Evolutionary conservation across 2,888 invertebrate genomes (phyloP).

Genomic region (Apotomis turbidana): DNA sequence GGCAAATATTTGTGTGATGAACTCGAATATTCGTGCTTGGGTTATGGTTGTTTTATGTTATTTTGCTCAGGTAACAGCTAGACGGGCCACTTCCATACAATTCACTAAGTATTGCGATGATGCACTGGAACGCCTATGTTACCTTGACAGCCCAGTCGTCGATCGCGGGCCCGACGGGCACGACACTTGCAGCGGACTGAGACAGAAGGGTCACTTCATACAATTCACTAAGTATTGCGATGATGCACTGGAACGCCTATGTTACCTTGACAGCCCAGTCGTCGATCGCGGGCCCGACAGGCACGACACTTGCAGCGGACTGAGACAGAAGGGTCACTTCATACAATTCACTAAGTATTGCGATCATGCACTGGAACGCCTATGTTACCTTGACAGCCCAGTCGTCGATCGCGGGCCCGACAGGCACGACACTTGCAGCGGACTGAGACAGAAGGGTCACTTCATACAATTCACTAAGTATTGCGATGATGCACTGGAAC

Average conservation of each 20-base stretch:
- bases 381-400: constrained; percentile 90
- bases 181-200: too few relatives aligned
- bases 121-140: constrained; percentile 72
- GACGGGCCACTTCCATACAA: constrained; percentile 77
- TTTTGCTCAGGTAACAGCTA: too few relatives aligned
- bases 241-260: background rate
- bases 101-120: constrained; percentile 99
- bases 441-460: constrained; percentile 99
- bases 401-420: constrained; percentile 93
- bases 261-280: constrained; percentile 92
- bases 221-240: background rate
- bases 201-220: too few relatives aligned
- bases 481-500: background rate
- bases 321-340: constrained; percentile 99
- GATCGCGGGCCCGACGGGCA: too few relatives aligned
- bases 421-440: constrained; percentile 96
- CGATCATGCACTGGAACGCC: constrained; percentile 89
- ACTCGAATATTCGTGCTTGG: too few relatives aligned
- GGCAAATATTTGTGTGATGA: too few relatives aligned
- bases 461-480: constrained; percentile 73
- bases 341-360: constrained; percentile 97
- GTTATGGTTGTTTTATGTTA: too few relatives aligned
- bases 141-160: too few relatives aligned
- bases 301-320: constrained; percentile 97
- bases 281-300: constrained; percentile 94